phyloP scores from a whole-genome alignment of 2,888 invertebrate genomes.

The Dasypogon diadema region DNA sequence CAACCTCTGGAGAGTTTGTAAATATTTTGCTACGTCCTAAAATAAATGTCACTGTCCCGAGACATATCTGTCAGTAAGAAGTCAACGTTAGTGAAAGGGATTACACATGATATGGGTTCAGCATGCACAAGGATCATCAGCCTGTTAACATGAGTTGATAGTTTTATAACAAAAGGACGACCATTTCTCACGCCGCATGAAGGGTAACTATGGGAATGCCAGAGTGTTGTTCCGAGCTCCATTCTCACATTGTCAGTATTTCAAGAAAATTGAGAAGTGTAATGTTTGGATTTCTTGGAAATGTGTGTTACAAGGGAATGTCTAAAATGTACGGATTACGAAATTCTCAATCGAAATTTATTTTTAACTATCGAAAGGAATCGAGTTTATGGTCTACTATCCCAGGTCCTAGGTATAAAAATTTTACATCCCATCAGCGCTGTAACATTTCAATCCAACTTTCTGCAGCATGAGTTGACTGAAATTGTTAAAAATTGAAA shows the following conservation, averaged over 20 bases:
- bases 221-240: no score
- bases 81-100: conserved; percentile 6
- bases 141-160: conserved; percentile 39
- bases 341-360: no score
- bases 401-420: background rate
- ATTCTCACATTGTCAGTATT: no score
- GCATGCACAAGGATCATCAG: conserved; percentile 3
- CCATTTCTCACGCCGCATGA: background rate
- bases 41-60: conserved; percentile 21
- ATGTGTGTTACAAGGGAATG: no score
- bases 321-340: no score
- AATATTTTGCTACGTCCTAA: conserved; percentile 26
- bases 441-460: background rate
- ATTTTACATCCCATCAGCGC: background rate
- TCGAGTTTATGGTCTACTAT: no score
- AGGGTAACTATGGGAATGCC: background rate
- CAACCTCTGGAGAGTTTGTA: background rate
- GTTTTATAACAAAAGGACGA: conserved; percentile 32
- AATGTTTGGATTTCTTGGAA: no score
- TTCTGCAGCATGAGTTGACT: background rate
- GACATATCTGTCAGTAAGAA: conserved; percentile 26
- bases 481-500: background rate
- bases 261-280: no score
- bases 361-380: no score
- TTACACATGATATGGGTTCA: conserved; percentile 29